Base-by-base conservation (phyloP, 2,888 invertebrate genomes). In the Ophraella communa region DNA sequence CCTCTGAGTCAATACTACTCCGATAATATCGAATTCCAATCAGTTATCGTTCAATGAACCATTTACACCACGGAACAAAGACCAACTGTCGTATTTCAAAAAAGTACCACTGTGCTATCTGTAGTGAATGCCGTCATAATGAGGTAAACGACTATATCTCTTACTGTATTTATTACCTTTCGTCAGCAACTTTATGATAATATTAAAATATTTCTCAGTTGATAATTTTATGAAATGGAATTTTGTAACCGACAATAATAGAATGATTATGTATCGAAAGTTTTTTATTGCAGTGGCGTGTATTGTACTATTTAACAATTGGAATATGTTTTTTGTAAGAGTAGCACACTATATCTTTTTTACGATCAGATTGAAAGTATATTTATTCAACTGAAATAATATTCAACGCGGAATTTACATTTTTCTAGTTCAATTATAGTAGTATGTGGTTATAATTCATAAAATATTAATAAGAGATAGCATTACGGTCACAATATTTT, bases 11-110 rank as follows among this genome's bases (percentile, higher is more conserved):
- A 51, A 51, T 51, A 27, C 24, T 51, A 27, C 17, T 51, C 17
- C 24, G 49, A 51, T 51, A 51, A 51, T 51, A 51, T 51, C 24
- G 17, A 23, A 51, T 51, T 27, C 49, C 54, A 54, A 18, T 30
- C 17, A 11, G 20, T 14, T 35, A 54, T 54, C 39, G 54, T 54
- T 17, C 54, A 39, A 35, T 54, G 54, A 54, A 35, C 54, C 23
- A 23, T 54, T 54, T 20, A 23, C 24, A 52, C 23, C 11, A 5
- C 14, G 21, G 23, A 23, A 54, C 35, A 54, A 54, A 39, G 39
- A 54, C 54, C 18, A 17, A 27, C 49, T 51, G 49, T 51, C 27
- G 24, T 17, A 27, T 39, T 39, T 8, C 7, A 39, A 39, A 39
- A 7, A 39, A 39, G 17, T 2, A 17, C 14, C n/a, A n/a, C 35